A percentile compares a stretch with the other conserved stretches of the same genome.
phyloP scores from a whole-genome alignment of 1,140 invertebrate species.

The Sesamia nonagrioides region DNA sequence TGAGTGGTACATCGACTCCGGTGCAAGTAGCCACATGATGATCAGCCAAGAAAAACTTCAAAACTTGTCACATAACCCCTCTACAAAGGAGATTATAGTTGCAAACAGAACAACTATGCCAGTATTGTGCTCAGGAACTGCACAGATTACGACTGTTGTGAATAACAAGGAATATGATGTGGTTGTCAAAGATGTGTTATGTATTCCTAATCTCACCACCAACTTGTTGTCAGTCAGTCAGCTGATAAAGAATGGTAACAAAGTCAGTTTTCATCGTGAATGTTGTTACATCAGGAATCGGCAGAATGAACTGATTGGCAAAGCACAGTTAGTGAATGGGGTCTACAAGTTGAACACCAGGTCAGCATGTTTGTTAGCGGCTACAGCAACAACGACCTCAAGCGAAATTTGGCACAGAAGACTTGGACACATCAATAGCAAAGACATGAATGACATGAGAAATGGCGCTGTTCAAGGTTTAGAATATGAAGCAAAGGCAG shows the following conservation, averaged over 20 bases:
- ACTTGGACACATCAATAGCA: constrained; percentile 47
- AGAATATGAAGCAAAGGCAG: constrained; percentile 14
- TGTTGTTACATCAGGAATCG: constrained; percentile 2
- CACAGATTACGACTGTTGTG: constrained; percentile 46
- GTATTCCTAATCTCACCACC: not conserved
- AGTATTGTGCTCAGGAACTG: constrained; percentile 22
- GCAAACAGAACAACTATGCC: not conserved
- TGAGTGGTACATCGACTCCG: constrained; percentile 1
- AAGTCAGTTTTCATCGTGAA: not conserved
- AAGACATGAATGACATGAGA: constrained; percentile 43
- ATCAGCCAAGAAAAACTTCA: not conserved
- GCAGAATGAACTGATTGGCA: not conserved
- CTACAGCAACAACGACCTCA: constrained; percentile 47
- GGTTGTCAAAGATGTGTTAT: constrained; percentile 31
- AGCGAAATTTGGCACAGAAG: constrained; percentile 40
- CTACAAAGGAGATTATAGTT: constrained; percentile 14
- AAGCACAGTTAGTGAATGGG: constrained; percentile 1
- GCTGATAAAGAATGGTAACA: constrained; percentile 9
- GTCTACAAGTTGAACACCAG: constrained; percentile 57
- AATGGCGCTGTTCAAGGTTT: constrained; percentile 45
- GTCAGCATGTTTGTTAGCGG: constrained; percentile 52
- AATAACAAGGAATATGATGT: constrained; percentile 44
- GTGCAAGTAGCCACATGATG: not conserved
- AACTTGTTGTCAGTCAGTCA: not conserved
- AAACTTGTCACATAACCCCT: not conserved